phyloP scores from a whole-genome alignment of 2,797 vertebrate species.

The Passerculus sandwichensis region DNA sequence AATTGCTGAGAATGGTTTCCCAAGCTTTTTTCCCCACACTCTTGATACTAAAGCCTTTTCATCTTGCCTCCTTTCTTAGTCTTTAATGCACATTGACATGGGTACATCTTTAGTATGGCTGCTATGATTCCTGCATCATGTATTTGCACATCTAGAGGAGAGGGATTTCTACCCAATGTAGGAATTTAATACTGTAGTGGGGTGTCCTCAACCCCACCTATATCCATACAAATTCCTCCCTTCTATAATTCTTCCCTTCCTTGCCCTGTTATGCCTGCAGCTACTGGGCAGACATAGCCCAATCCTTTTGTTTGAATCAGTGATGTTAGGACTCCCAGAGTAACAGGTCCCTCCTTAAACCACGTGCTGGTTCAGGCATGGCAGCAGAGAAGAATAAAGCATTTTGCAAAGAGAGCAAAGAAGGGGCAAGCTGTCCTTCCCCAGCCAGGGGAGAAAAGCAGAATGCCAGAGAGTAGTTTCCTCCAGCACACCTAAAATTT shows the following conservation, averaged over 20 bases:
- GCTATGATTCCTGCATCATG: neutral
- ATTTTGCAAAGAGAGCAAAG: neutral
- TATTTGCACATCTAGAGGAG: neutral
- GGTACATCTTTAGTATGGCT: neutral
- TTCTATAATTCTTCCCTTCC: neutral
- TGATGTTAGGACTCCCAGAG: neutral
- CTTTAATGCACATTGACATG: neutral
- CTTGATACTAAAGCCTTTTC: neutral
- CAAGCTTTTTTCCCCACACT: neutral
- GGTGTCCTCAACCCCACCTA: neutral
- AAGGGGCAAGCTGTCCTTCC: neutral
- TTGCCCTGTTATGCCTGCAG: neutral
- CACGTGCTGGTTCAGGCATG: fast-evolving
- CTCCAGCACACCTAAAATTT: neutral
- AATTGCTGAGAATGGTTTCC: neutral
- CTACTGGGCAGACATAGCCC: neutral
- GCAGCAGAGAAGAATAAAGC: neutral
- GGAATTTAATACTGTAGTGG: neutral
- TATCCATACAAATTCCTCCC: neutral
- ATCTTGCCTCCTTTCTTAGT: neutral
- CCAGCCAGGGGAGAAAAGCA: neutral
- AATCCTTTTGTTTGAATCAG: neutral
- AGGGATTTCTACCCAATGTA: neutral
- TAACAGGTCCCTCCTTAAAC: neutral
- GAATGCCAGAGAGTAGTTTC: neutral